Evolutionary conservation across 2,888 invertebrate species (phyloP).

Genomic region (Scaptomyza polygonia): DNA sequence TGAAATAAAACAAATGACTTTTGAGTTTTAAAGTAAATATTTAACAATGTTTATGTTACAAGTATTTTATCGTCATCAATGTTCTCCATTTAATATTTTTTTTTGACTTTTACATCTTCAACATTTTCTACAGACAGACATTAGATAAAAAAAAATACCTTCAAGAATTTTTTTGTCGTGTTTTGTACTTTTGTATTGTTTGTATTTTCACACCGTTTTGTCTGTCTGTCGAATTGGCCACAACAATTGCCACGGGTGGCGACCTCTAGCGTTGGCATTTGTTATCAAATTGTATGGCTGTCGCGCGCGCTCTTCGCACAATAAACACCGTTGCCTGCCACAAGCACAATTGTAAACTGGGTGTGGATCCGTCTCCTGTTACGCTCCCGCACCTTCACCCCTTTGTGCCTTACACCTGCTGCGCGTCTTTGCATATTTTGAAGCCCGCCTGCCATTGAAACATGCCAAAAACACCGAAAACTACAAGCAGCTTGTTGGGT

Average conservation of each 20-base stretch:
- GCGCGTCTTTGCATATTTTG: conserved; percentile 69
- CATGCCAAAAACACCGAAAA: conserved; percentile 71
- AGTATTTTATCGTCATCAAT: no score
- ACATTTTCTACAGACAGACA: neutral
- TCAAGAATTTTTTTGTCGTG: no score
- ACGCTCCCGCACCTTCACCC: neutral
- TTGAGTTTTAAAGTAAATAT: no score
- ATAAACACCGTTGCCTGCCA: conserved; percentile 39
- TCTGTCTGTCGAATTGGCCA: conserved; percentile 20
- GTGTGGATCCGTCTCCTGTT: conserved; percentile 42
- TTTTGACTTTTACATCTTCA: no score
- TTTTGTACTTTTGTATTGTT: conserved; percentile 17
- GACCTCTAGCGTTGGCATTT: conserved; percentile 54
- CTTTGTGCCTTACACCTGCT: conserved; percentile 60
- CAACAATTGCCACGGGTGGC: conserved; percentile 51
- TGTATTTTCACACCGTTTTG: conserved; percentile 3
- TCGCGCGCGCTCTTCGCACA: conserved; percentile 32
- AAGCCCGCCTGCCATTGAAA: conserved; percentile 73
- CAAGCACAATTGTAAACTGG: conserved; percentile 58
- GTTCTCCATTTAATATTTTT: no score
- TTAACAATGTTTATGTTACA: no score
- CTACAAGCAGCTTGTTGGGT: conserved; percentile 36
- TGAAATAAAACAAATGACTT: no score
- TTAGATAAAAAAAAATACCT: neutral
- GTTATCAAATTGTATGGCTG: conserved; percentile 37